Conservation (phyloP, 2,797 vertebrate species). For the Ficedula albicollis region DNA sequence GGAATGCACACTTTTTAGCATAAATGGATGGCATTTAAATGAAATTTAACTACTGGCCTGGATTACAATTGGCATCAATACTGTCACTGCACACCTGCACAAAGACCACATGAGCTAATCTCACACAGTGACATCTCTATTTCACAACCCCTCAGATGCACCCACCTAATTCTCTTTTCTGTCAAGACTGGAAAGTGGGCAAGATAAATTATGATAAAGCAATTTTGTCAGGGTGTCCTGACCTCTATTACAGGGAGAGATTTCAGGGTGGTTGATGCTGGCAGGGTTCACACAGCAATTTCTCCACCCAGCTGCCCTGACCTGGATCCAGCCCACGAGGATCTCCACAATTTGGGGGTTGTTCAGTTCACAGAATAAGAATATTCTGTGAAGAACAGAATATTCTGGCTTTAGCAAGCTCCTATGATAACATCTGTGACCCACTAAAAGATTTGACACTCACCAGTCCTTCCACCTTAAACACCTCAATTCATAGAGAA, state of each 20-base stretch:
- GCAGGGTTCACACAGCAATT: not conserved
- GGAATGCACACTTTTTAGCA: not conserved
- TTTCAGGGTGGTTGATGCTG: not conserved
- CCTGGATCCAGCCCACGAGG: accelerated
- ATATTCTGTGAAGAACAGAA: not conserved
- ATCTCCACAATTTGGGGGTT: not conserved
- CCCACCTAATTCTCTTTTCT: not conserved
- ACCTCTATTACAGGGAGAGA: not conserved
- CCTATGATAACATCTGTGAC: not conserved
- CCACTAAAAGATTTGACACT: not conserved
- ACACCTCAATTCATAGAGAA: not conserved
- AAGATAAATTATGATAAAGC: not conserved
- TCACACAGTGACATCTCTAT: not conserved
- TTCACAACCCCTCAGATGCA: not conserved
- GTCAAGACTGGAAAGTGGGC: not conserved
- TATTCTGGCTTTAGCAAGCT: not conserved
- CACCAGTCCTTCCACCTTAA: not conserved
- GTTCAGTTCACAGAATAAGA: not conserved
- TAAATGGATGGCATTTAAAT: not conserved
- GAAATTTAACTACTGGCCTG: not conserved
- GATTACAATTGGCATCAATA: not conserved
- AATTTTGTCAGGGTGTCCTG: not conserved
- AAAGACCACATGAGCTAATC: not conserved
- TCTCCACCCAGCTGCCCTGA: not conserved
- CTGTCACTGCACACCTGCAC: not conserved